Conservation (phyloP, 1,140 invertebrate species). For the Microplitis demolitor region DNA sequence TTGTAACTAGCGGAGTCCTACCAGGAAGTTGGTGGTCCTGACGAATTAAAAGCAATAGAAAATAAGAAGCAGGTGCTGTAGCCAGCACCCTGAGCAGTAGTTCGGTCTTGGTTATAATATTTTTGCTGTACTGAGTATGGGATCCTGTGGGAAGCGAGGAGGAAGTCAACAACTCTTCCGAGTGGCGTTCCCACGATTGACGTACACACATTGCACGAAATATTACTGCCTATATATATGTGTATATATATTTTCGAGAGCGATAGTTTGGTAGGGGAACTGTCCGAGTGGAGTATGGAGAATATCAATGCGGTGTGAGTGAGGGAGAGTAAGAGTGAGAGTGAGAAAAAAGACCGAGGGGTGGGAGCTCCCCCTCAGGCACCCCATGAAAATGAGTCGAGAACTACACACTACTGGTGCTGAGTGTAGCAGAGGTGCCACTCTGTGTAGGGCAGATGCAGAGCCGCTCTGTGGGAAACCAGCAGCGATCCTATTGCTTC, state of each 20-base stretch:
- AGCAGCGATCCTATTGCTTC: conserved; percentile 28
- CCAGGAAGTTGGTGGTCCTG: no score
- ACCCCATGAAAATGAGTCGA: conserved; percentile 17
- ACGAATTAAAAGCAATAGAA: not conserved
- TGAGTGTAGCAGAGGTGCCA: conserved; percentile 14
- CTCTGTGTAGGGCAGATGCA: conserved; percentile 50
- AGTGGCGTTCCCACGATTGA: conserved; percentile 60
- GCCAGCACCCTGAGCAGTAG: not conserved
- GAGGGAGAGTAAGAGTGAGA: not conserved
- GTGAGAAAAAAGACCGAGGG: conserved; percentile 8
- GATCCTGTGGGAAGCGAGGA: conserved; percentile 60
- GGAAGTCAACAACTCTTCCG: conserved; percentile 63
- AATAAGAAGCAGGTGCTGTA: conserved; percentile 26
- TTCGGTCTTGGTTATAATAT: no score
- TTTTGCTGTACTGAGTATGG: conserved; percentile 19
- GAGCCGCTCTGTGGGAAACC: conserved; percentile 55
- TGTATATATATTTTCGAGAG: not conserved
- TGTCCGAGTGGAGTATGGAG: no score
- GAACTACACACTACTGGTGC: not conserved
- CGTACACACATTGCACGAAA: not conserved
- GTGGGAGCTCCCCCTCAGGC: conserved; percentile 10
- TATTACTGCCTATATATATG: not conserved
- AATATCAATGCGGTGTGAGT: no score
- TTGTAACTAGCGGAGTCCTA: no score
- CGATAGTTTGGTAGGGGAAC: no score